Conservation (phyloP, 1,140 invertebrate genomes). For the Leptopilina boulardi region DNA sequence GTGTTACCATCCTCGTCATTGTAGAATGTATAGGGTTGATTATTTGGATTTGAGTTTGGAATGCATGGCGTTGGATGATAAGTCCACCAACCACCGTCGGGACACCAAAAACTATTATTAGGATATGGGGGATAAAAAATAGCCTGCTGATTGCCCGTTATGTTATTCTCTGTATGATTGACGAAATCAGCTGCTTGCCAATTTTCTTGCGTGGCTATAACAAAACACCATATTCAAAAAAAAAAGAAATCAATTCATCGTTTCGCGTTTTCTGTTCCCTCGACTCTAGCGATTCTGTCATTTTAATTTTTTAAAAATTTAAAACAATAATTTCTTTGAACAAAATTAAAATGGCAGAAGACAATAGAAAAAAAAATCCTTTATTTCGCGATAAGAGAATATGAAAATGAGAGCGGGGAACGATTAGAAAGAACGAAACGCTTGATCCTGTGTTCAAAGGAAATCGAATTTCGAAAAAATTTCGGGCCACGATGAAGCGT, state of each 20-base stretch:
- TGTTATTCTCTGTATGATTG: constrained; percentile 69
- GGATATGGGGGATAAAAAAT: constrained; percentile 58
- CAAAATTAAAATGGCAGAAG: background rate
- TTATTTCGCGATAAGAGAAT: background rate
- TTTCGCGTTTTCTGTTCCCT: background rate
- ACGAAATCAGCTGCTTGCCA: constrained; percentile 72
- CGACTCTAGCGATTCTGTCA: constrained; percentile 41
- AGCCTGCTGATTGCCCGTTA: constrained; percentile 70
- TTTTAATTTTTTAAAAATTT: constrained; percentile 47
- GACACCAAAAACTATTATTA: constrained; percentile 55
- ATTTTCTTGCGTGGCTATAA: constrained; percentile 74
- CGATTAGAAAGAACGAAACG: constrained; percentile 55
- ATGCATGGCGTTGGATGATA: constrained; percentile 57
- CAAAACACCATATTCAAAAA: constrained; percentile 72
- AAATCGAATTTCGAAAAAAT: constrained; percentile 49
- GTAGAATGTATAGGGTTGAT: constrained; percentile 49
- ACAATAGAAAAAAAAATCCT: background rate
- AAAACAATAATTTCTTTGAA: no score
- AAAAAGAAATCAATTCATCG: constrained; percentile 33
- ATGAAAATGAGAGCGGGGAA: constrained; percentile 44
- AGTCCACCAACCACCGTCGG: constrained; percentile 61
- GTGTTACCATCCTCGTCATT: constrained; percentile 47
- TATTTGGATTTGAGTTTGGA: constrained; percentile 42
- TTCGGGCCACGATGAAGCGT: constrained; percentile 47
- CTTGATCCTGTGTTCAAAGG: constrained; percentile 74